These are phyloP conservation scores for Caenorhabditis afra DNA, from an alignment of 2,888 invertebrate species.

Conservation along the genomic window DNA sequence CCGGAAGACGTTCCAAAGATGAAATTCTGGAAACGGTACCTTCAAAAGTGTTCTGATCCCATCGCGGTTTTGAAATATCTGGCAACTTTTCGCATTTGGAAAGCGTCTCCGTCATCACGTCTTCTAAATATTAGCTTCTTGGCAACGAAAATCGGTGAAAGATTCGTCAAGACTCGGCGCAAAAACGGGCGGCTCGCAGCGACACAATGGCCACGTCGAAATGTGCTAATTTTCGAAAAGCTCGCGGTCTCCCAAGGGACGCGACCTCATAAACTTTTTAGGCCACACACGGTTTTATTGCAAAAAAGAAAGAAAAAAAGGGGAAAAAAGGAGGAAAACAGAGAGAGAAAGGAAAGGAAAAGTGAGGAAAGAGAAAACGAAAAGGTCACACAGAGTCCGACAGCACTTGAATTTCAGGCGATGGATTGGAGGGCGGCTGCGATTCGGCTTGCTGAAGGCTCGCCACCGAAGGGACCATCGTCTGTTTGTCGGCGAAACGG, in stretches of 20 bases:
- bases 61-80: conserved; percentile 85
- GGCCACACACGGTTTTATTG: not conserved
- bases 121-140: too few species aligned
- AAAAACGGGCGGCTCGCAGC: too few species aligned
- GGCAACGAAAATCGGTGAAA: not conserved
- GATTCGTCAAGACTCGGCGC: too few species aligned
- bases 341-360: not conserved
- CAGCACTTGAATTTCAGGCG: too few species aligned
- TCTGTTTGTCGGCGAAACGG: too few species aligned
- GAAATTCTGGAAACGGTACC: conserved; percentile 22
- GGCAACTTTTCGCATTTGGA: conserved; percentile 54
- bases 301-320: not conserved
- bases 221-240: conserved; percentile 30
- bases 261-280: not conserved
- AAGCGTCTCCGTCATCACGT: conserved; percentile 31
- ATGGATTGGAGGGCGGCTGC: too few species aligned
- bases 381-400: too few species aligned
- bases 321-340: not conserved
- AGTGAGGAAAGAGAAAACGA: not conserved
- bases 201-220: conserved; percentile 33
- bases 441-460: too few species aligned
- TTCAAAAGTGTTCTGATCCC: conserved; percentile 86
- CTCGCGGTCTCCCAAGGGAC: conserved; percentile 7
- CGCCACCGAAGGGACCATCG: too few species aligned
- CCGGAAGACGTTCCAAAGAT: too few species aligned